Percentiles rank a stretch among this genome's conserved stretches.
These are phyloP conservation scores for Lindbergichthys nudifrons DNA, from an alignment of 2,797 vertebrate genomes.

Conservation along the genomic window DNA sequence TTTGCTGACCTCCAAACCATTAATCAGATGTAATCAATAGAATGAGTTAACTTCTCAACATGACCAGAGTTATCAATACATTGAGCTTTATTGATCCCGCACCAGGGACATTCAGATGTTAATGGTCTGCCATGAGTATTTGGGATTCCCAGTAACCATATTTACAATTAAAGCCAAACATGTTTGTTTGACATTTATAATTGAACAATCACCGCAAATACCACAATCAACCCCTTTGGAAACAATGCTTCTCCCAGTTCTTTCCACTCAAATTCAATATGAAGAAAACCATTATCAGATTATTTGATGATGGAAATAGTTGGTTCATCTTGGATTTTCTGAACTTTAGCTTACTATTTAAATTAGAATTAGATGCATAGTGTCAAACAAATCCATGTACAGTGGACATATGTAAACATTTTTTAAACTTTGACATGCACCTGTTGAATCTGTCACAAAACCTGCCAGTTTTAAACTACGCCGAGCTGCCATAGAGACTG, in stretches of 20 bases:
- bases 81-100: too few species aligned
- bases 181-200: too few species aligned
- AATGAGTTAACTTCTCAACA: conserved; percentile 18
- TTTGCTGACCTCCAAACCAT: conserved; percentile 14
- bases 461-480: conserved; percentile 7
- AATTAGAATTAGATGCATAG: too few species aligned
- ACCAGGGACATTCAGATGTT: too few species aligned
- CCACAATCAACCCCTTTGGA: background rate
- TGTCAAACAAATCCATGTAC: background rate
- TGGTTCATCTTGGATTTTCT: background rate
- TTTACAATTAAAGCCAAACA: background rate
- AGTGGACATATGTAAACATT: background rate
- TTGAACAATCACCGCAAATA: background rate
- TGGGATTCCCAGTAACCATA: background rate
- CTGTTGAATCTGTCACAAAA: conserved; percentile 21
- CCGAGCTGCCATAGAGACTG: conserved; percentile 35
- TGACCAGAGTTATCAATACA: conserved; percentile 8
- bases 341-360: background rate
- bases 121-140: background rate
- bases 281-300: background rate
- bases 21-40: conserved; percentile 37
- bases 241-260: background rate
- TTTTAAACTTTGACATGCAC: background rate
- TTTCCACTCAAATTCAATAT: background rate
- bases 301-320: background rate